Evolutionary conservation across 53 echinoderm and acorn worm species (phyloP), one percentile per base, ranked within the genome.

Genomic region (Apostichopus leukothele): DNA sequence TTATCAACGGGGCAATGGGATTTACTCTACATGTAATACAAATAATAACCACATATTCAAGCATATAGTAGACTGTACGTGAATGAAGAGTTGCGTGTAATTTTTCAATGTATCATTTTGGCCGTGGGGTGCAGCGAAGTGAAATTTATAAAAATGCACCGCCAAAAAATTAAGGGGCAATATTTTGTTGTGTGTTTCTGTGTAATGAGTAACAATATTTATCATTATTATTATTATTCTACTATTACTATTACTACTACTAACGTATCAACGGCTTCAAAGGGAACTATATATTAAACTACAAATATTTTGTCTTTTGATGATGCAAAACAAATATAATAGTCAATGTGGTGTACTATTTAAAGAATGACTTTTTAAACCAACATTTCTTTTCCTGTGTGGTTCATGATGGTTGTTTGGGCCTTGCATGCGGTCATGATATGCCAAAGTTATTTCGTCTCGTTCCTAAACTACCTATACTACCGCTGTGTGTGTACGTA

Each of bases 401-500:
- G 39, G 39, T 39, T 39, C 39, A 39, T 39, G 23, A 81, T 81
- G 81, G 81, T 81, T 81, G 81, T 81, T 81, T 9, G 81, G 71
- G 26, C 81, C 55, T 54, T 23, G 81, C 81, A 81, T 81, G 81
- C 60, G 81, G 81, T 55, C 81, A 81, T 57, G 81, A 81, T 81
- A 81, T 81, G 59, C 81, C 81, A 81, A 81, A 81, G 81, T 81
- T 54, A 81, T 59, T 71, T 19, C 16, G 16, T 13, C 12, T 63
- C 63, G 4, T 63, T 39, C 39, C 39, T 39, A 39, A 39, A 39
- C 39, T 39, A 39, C 39, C 39, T 39, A 39, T 39, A 39, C 39
- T 39, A 39, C 39, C 39, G 39, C 39, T 39, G 39, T 39, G 39
- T 39, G 39, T 39, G 39, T 39, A 39, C 25, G 25, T 25, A 25